phyloP scores from a whole-genome alignment of 2,113 vertebrate genomes.

The Cheilinus undulatus region DNA sequence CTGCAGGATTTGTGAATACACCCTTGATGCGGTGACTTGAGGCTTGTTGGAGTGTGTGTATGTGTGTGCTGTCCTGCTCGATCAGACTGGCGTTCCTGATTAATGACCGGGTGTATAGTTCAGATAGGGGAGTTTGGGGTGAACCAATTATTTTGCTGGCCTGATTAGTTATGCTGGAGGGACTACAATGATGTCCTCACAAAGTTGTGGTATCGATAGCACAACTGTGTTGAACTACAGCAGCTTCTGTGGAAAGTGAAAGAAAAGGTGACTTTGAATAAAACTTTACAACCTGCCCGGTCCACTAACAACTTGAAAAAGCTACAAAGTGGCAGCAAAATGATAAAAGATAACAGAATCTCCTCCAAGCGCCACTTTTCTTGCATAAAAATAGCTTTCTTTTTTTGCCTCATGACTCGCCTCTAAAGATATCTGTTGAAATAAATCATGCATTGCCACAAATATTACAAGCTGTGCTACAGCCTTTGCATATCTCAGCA shows the following conservation, averaged over 20 bases:
- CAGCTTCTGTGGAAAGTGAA: conserved; percentile 10
- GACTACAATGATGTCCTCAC: conserved; percentile 37
- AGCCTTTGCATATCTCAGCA: conserved; percentile 49
- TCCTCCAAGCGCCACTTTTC: conserved; percentile 16
- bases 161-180: conserved; percentile 25
- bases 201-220: conserved; percentile 14
- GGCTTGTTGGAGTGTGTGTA: background rate
- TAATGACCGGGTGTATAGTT: background rate
- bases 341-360: conserved; percentile 38
- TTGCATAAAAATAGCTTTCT: conserved; percentile 29
- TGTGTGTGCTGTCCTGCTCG: background rate
- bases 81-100: background rate
- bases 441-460: conserved; percentile 54
- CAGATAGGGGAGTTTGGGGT: background rate
- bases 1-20: background rate
- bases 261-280: conserved; percentile 50
- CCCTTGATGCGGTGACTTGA: background rate
- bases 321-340: background rate
- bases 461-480: conserved; percentile 25
- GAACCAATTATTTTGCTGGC: background rate
- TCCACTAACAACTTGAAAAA: background rate
- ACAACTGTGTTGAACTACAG: no score
- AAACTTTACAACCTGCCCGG: conserved; percentile 9
- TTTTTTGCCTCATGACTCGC: conserved; percentile 3
- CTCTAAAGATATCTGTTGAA: conserved; percentile 30